Percentiles rank a stretch among this genome's conserved stretches.
Conservation (phyloP, 1,140 invertebrate genomes). For the Homalodisca vitripennis region DNA sequence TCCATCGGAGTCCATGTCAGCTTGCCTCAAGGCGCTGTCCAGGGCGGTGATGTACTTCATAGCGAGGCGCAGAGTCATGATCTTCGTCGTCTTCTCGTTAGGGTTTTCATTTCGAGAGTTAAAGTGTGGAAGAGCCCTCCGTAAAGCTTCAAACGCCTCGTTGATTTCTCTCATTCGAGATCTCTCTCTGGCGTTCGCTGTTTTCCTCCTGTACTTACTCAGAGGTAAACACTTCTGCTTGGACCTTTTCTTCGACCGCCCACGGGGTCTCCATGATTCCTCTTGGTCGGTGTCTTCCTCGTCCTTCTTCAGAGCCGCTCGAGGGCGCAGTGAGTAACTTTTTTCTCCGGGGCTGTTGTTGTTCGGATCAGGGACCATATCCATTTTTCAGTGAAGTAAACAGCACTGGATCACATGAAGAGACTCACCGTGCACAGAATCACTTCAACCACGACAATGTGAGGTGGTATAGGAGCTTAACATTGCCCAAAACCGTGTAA, state of each 20-base stretch:
- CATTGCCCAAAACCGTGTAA: too few relatives aligned
- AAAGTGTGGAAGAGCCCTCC: slow-evolving; percentile 65
- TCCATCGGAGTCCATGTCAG: slow-evolving; percentile 35
- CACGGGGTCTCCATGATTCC: slow-evolving; percentile 34
- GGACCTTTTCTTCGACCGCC: slow-evolving; percentile 46
- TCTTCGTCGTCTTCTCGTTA: slow-evolving; percentile 79
- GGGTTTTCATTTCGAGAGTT: slow-evolving; percentile 21
- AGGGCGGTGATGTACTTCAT: slow-evolving; percentile 85
- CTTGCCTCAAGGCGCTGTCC: slow-evolving; percentile 46
- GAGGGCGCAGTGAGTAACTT: slow-evolving; percentile 40
- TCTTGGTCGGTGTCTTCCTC: slow-evolving; percentile 39
- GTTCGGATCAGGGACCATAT: slow-evolving; percentile 45
- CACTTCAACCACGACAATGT: not conserved
- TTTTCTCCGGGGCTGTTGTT: slow-evolving; percentile 40
- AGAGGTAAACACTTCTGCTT: slow-evolving; percentile 76
- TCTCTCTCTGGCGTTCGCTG: slow-evolving; percentile 84
- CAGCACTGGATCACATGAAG: not conserved
- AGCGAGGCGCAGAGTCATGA: slow-evolving; percentile 78
- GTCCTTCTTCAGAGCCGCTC: slow-evolving; percentile 32
- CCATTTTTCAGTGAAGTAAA: not conserved
- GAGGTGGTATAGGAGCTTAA: not conserved
- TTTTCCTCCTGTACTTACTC: slow-evolving; percentile 86
- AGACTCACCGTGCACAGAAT: not conserved
- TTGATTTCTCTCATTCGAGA: slow-evolving; percentile 88
- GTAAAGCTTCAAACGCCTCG: slow-evolving; percentile 76